phyloP scores from a whole-genome alignment of 2,888 invertebrate genomes.

The Brachyptera putata region DNA sequence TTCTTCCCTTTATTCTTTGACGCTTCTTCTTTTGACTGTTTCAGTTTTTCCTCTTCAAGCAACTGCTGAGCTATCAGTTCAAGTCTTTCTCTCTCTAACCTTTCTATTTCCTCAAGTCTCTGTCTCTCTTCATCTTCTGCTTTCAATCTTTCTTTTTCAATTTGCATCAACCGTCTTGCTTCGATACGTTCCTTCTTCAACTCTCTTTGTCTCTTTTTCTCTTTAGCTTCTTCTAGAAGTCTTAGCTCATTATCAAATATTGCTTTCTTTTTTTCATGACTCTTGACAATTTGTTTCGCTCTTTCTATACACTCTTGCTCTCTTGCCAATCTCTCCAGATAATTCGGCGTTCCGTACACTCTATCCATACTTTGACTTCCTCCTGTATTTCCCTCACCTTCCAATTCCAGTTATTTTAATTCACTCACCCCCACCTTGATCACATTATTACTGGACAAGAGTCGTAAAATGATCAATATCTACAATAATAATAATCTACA shows the following conservation, averaged over 20 bases:
- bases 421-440: no score
- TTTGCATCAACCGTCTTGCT: neutral
- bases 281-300: neutral
- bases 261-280: no score
- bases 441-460: no score
- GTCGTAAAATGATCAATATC: no score
- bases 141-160: neutral
- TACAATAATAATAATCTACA: no score
- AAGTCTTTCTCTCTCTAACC: neutral
- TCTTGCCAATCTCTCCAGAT: neutral
- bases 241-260: neutral
- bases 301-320: neutral
- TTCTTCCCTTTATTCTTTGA: neutral
- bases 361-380: no score
- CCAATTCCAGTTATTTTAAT: no score
- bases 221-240: neutral
- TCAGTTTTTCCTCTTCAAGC: neutral
- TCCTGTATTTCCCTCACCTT: no score
- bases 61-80: neutral
- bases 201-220: neutral
- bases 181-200: neutral
- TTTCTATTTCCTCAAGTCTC: neutral
- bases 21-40: neutral
- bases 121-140: neutral
- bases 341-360: no score